A percentile compares a stretch with the other conserved stretches of the same genome.
Conservation (phyloP, 2,113 vertebrate species). For the Myrmophylax atrothorax region DNA sequence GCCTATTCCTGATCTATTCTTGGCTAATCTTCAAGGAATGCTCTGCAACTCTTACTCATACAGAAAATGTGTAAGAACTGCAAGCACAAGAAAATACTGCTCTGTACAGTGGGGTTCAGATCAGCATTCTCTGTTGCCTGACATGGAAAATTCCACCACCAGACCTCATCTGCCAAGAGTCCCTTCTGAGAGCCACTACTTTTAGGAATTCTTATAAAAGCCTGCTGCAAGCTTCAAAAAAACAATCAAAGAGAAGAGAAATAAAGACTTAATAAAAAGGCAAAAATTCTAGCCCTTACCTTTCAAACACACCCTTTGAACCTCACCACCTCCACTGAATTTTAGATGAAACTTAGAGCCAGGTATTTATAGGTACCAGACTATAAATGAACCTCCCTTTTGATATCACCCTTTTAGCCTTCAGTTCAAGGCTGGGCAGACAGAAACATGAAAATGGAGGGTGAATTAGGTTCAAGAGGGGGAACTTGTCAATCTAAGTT, state of each 20-base stretch:
- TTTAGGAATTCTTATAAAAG: not conserved
- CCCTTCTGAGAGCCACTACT: not conserved
- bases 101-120: not conserved
- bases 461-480: not conserved
- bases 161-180: not conserved
- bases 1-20: not conserved
- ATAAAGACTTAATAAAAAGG: not conserved
- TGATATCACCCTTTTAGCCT: not conserved
- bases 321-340: not conserved
- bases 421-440: constrained; percentile 2
- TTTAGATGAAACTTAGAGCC: not conserved
- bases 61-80: not conserved
- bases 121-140: not conserved
- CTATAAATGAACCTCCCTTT: not conserved
- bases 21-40: not conserved
- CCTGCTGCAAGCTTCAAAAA: not conserved
- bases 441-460: not conserved
- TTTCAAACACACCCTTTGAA: constrained; percentile 4
- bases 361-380: constrained; percentile 12
- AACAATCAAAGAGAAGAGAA: not conserved
- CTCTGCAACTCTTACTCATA: not conserved
- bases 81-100: not conserved
- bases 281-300: not conserved
- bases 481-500: constrained; percentile 31
- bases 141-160: not conserved